phyloP scores from a whole-genome alignment of 2,888 invertebrate genomes.

The Eulithis testata region DNA sequence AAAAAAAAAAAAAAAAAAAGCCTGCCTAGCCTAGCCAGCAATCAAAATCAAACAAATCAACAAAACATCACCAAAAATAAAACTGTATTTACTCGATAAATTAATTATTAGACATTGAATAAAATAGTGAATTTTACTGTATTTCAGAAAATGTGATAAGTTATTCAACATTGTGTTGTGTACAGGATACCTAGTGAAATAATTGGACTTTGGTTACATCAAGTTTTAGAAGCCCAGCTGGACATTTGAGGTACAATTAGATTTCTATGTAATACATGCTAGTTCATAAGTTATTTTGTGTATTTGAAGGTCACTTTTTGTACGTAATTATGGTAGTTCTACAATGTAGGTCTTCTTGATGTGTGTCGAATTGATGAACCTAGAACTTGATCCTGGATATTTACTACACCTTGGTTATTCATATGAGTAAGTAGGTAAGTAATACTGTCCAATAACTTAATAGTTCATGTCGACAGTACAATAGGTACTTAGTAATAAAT shows the following conservation, averaged over 20 bases:
- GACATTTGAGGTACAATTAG: conserved; percentile 52
- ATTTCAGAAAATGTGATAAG: conserved; percentile 17
- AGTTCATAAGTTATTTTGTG: conserved; percentile 35
- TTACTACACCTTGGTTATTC: too few relatives aligned
- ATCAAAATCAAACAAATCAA: conserved; percentile 63
- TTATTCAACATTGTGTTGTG: conserved; percentile 39
- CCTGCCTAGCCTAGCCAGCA: too few relatives aligned
- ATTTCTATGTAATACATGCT: conserved; percentile 39
- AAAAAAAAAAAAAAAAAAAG: too few relatives aligned
- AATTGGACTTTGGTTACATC: conserved; percentile 45
- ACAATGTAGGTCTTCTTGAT: too few relatives aligned
- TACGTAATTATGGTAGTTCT: background rate
- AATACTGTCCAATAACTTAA: too few relatives aligned
- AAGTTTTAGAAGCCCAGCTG: conserved; percentile 67
- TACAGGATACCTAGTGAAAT: conserved; percentile 45
- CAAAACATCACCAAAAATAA: conserved; percentile 28
- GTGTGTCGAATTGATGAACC: too few relatives aligned
- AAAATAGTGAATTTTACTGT: conserved; percentile 7
- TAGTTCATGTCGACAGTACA: too few relatives aligned
- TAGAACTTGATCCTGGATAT: too few relatives aligned
- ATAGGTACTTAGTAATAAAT: too few relatives aligned
- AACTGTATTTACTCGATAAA: conserved; percentile 23
- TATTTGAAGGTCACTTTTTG: conserved; percentile 35
- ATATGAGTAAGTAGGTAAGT: too few relatives aligned
- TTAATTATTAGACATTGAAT: background rate